phyloP scores from a whole-genome alignment of 1,140 invertebrate species.

The Caenorhabditis remanei region DNA sequence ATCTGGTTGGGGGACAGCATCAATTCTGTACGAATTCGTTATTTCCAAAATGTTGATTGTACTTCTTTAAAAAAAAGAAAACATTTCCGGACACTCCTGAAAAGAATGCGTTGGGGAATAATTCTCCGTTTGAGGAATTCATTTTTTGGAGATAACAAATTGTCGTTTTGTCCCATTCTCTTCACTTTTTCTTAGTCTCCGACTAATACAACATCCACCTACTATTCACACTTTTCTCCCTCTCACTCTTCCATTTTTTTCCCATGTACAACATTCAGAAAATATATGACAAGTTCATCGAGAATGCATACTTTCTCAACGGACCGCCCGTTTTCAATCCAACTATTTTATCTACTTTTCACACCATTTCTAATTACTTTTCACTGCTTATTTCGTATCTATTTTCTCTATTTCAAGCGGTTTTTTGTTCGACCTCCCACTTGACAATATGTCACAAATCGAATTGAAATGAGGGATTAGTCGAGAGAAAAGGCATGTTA shows the following conservation, averaged over 20 bases:
- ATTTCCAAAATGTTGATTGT: no score
- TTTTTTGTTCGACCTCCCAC: background rate
- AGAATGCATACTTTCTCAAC: conserved; percentile 30
- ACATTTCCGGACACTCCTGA: background rate
- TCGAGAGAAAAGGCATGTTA: conserved; percentile 11
- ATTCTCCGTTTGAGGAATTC: background rate
- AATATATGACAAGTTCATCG: conserved; percentile 38
- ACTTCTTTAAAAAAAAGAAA: background rate
- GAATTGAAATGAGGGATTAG: conserved; percentile 42
- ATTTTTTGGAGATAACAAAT: conserved; percentile 15
- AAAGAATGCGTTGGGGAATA: background rate
- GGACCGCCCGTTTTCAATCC: background rate
- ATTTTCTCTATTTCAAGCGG: background rate
- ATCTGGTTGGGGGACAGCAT: no score
- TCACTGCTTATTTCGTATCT: background rate
- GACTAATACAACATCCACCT: background rate
- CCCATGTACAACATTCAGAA: conserved; percentile 39
- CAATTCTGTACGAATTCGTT: no score
- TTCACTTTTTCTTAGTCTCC: background rate
- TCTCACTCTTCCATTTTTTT: background rate
- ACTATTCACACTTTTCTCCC: background rate
- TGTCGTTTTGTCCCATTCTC: background rate
- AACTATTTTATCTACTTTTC: background rate
- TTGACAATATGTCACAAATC: conserved; percentile 53
- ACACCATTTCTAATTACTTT: conserved; percentile 13